Percentiles rank a stretch among this genome's conserved stretches.
phyloP scores from a whole-genome alignment of 2,888 invertebrate genomes.

The Acrobasis repandana region DNA sequence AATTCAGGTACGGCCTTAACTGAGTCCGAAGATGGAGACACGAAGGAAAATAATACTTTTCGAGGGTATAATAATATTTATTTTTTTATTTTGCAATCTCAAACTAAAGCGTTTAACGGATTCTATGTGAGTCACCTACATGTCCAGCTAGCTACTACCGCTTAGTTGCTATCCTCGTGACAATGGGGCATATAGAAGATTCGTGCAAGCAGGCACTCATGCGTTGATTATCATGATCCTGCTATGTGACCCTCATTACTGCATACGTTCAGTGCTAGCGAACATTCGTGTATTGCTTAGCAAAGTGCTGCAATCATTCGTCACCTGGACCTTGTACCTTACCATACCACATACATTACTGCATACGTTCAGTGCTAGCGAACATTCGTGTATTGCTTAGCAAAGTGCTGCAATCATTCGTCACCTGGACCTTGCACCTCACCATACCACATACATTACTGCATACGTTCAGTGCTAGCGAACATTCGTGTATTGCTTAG shows the following conservation, averaged over 20 bases:
- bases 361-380: not conserved
- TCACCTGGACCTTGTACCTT: not conserved
- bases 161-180: not conserved
- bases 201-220: conserved; percentile 45
- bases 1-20: too few relatives aligned
- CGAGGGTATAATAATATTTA: too few relatives aligned
- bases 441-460: conserved; percentile 31
- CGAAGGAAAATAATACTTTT: too few relatives aligned
- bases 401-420: conserved; percentile 6
- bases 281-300: conserved; percentile 17
- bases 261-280: not conserved
- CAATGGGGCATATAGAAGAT: conserved; percentile 29
- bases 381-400: conserved; percentile 17
- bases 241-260: conserved; percentile 59
- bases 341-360: conserved; percentile 31
- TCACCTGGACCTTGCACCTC: not conserved
- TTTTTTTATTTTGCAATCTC: too few relatives aligned
- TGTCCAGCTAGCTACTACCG: not conserved
- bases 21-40: too few relatives aligned
- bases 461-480: not conserved
- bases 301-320: conserved; percentile 6
- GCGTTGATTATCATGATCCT: conserved; percentile 53
- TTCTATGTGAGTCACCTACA: not conserved
- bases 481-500: conserved; percentile 17
- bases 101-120: too few relatives aligned